These are phyloP conservation scores for Penaeus vannamei DNA, from an alignment of 1,140 invertebrate genomes.

Conservation along the genomic window DNA sequence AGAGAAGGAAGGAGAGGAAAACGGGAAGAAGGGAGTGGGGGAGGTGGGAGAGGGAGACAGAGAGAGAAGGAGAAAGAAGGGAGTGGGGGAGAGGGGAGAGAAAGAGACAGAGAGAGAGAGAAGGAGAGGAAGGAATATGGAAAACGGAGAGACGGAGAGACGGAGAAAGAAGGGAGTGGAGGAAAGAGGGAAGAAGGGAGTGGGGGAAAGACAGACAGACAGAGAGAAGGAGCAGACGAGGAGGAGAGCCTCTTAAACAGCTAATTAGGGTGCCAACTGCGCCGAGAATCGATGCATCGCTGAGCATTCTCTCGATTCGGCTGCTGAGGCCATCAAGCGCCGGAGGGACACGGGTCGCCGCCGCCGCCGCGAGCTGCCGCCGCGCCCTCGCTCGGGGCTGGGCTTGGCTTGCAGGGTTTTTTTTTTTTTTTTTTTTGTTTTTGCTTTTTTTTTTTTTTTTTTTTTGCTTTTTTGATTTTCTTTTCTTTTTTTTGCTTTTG, in stretches of 20 bases:
- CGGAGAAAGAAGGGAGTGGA: background rate
- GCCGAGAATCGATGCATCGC: background rate
- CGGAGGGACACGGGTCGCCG: too few relatives aligned
- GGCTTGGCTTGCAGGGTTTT: too few relatives aligned
- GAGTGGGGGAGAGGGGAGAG: background rate
- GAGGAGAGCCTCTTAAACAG: background rate
- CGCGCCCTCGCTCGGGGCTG: too few relatives aligned
- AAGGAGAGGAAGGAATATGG: background rate
- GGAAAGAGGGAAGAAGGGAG: background rate
- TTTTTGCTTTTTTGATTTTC: too few relatives aligned
- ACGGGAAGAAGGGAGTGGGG: background rate
- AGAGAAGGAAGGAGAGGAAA: background rate
- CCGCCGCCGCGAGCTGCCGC: too few relatives aligned
- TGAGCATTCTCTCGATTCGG: too few relatives aligned
- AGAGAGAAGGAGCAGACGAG: conserved; percentile 1
- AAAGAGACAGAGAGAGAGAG: background rate
- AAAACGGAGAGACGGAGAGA: background rate
- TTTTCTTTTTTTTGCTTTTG: too few relatives aligned
- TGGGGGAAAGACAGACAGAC: background rate
- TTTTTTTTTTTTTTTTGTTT: too few relatives aligned
- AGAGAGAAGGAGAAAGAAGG: background rate
- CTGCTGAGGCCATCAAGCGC: too few relatives aligned
- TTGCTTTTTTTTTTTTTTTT: too few relatives aligned
- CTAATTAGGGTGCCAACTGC: background rate
- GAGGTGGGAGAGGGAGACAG: background rate